These are phyloP conservation scores for Danio choprae DNA, from an alignment of 2,797 vertebrate species.

Conservation along the genomic window DNA sequence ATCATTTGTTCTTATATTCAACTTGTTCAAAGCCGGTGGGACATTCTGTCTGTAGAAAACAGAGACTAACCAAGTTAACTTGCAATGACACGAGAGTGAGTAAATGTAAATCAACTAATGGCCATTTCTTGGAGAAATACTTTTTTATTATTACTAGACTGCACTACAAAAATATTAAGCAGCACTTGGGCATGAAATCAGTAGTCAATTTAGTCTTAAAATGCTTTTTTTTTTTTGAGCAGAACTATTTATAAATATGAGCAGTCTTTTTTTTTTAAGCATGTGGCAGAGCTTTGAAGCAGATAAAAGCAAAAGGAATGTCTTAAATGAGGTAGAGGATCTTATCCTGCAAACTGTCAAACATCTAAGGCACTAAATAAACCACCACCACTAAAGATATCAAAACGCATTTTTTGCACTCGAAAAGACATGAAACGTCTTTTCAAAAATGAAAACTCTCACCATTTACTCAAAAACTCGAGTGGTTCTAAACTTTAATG, in stretches of 20 bases:
- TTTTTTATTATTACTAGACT: too few relatives aligned
- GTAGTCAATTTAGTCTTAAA: neutral
- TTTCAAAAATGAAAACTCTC: too few relatives aligned
- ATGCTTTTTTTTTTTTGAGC: conserved; percentile 1
- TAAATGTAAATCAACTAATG: too few relatives aligned
- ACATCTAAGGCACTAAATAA: neutral
- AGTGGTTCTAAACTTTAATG: too few relatives aligned
- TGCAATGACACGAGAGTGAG: too few relatives aligned
- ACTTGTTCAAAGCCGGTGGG: neutral
- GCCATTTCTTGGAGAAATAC: too few relatives aligned
- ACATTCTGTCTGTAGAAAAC: neutral
- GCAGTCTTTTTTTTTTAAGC: neutral
- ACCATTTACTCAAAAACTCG: too few relatives aligned
- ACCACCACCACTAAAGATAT: neutral
- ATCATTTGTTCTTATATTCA: neutral
- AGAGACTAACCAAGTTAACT: too few relatives aligned
- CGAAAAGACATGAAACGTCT: too few relatives aligned
- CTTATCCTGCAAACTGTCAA: neutral
- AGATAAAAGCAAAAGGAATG: neutral
- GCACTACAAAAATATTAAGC: too few relatives aligned
- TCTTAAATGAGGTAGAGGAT: neutral
- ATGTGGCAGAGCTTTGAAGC: neutral
- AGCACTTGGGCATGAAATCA: too few relatives aligned
- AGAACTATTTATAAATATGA: neutral
- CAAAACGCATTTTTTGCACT: neutral